Conservation (phyloP, 2,797 vertebrate genomes). For the Adelosebastes latens region DNA sequence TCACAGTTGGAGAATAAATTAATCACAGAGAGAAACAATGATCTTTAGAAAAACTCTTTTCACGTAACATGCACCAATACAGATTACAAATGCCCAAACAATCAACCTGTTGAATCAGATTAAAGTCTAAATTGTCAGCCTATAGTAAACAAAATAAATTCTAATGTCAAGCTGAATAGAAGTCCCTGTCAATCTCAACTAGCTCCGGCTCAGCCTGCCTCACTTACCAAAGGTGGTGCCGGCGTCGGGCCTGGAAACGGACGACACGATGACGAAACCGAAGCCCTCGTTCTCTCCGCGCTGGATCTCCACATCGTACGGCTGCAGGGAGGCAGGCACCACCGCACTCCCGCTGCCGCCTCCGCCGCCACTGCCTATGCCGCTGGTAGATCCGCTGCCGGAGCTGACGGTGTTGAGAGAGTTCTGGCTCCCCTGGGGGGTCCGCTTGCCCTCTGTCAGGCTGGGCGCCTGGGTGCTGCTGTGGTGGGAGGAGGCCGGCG, state of each 20-base stretch:
- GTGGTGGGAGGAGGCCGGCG: constrained; percentile 96
- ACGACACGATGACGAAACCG: constrained; percentile 97
- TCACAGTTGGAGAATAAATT: constrained; percentile 14
- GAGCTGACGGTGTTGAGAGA: constrained; percentile 98
- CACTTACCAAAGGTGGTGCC: constrained; percentile 94
- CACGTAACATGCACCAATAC: not conserved
- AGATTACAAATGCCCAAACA: constrained; percentile 29
- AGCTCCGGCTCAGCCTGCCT: not conserved
- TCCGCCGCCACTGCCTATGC: constrained; percentile 91
- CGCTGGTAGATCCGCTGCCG: constrained; percentile 95
- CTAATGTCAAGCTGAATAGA: constrained; percentile 23
- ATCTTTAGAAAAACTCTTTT: constrained; percentile 14
- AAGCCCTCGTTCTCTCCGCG: constrained; percentile 96
- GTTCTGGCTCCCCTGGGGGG: constrained; percentile 97
- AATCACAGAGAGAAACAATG: constrained; percentile 7
- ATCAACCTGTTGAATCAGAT: constrained; percentile 35
- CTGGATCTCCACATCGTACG: constrained; percentile 96
- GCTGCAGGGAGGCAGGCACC: constrained; percentile 89
- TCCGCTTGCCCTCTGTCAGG: constrained; percentile 95
- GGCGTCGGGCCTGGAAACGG: constrained; percentile 94
- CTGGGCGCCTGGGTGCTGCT: constrained; percentile 96
- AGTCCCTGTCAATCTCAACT: constrained; percentile 28
- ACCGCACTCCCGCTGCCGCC: constrained; percentile 86
- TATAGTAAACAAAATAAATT: constrained; percentile 31
- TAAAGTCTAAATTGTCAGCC: constrained; percentile 14